Conservation (phyloP, 2,113 vertebrate species). For the Craseonycteris thonglongyai region DNA sequence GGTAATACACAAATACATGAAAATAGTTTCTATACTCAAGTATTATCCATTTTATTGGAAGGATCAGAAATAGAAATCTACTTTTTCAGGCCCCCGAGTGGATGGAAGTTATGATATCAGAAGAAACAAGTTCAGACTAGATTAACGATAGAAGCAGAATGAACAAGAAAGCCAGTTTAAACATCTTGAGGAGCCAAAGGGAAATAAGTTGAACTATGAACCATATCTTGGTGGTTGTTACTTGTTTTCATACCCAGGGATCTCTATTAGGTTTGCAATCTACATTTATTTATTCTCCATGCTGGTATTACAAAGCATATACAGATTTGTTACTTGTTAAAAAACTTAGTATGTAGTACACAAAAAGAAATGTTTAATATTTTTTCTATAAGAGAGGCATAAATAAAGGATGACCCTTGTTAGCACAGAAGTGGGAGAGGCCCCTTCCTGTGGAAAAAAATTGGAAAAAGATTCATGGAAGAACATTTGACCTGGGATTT, state of each 20-base stretch:
- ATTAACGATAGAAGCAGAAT: background rate
- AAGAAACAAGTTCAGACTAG: background rate
- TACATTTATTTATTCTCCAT: background rate
- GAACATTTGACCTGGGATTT: background rate
- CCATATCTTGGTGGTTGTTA: background rate
- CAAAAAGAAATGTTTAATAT: background rate
- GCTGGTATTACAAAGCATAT: background rate
- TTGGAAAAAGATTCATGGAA: background rate
- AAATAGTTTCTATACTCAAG: background rate
- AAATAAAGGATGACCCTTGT: background rate
- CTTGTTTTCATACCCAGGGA: background rate
- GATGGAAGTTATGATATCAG: background rate
- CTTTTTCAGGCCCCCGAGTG: background rate
- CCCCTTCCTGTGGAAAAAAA: background rate
- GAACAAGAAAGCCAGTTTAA: background rate
- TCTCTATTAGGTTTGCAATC: background rate
- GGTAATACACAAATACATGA: background rate
- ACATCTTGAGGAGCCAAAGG: background rate
- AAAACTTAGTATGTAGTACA: background rate
- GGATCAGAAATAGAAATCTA: background rate
- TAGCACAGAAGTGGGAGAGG: background rate
- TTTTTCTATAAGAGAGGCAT: background rate
- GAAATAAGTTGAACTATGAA: background rate
- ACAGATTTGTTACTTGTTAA: background rate
- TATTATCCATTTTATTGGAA: background rate